phyloP scores from a whole-genome alignment of 2,888 invertebrate species.

The Oscheius sp. region DNA sequence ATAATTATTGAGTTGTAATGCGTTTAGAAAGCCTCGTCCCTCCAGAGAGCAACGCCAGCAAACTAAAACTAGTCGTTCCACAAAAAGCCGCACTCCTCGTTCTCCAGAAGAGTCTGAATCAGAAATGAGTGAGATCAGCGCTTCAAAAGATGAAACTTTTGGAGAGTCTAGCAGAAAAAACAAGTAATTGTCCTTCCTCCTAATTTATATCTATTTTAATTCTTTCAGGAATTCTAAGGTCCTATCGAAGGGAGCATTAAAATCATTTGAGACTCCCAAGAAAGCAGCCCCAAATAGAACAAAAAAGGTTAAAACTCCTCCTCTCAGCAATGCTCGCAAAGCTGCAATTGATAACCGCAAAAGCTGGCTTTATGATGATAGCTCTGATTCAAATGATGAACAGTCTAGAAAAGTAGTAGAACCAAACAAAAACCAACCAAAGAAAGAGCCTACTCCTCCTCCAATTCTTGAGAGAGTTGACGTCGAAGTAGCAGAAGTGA shows the following conservation, averaged over 20 bases:
- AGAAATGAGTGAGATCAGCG: slow-evolving; percentile 5
- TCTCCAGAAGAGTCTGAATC: background rate
- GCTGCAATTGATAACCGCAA: background rate
- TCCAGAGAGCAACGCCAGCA: no score
- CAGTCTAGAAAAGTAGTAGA: background rate
- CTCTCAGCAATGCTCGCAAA: background rate
- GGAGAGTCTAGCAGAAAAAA: background rate
- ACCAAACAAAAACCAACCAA: background rate
- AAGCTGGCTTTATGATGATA: slow-evolving; percentile 9
- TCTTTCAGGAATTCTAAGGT: background rate
- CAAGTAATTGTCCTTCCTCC: background rate
- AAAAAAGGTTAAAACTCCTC: background rate
- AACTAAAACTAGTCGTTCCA: background rate
- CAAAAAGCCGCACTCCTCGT: background rate
- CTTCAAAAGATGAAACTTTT: background rate
- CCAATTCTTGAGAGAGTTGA: no score
- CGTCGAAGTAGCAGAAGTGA: no score
- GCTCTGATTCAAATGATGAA: slow-evolving; percentile 4
- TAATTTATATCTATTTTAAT: background rate
- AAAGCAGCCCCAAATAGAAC: no score
- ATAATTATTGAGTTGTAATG: no score
- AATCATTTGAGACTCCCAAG: slow-evolving; percentile 6
- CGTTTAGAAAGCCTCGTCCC: no score
- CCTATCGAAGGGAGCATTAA: slow-evolving; percentile 13
- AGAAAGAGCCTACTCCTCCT: no score